A percentile compares a stretch with the other conserved stretches of the same genome.
These are phyloP conservation scores for Maconellicoccus hirsutus DNA, from an alignment of 1,140 invertebrate genomes.

Conservation along the genomic window DNA sequence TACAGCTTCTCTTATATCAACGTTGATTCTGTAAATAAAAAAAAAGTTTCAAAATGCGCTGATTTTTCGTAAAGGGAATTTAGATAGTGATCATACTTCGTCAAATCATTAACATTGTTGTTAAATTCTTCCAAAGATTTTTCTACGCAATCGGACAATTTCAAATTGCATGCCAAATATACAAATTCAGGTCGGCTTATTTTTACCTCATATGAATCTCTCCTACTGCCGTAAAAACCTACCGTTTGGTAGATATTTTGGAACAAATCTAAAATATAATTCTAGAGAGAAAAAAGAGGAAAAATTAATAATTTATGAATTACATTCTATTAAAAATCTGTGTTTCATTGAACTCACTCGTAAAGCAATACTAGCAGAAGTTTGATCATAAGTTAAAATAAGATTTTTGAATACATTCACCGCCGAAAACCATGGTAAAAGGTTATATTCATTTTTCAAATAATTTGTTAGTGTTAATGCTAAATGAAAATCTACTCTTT, in stretches of 20 bases:
- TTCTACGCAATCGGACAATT: not conserved
- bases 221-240: not conserved
- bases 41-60: not conserved
- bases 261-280: not conserved
- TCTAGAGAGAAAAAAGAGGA: not conserved
- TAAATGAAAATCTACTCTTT: slow-evolving; percentile 25
- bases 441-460: slow-evolving; percentile 51
- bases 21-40: not conserved
- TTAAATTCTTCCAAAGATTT: not conserved
- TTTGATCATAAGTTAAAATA: not conserved
- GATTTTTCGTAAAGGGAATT: not conserved
- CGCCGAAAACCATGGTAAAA: slow-evolving; percentile 67
- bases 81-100: not conserved
- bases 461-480: slow-evolving; percentile 24
- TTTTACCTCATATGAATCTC: not conserved
- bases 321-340: too few species aligned
- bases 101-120: not conserved
- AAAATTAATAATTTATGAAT: too few species aligned
- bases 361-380: not conserved
- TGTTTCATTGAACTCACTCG: not conserved
- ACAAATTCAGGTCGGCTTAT: not conserved
- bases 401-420: slow-evolving; percentile 32
- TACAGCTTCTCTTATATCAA: not conserved
- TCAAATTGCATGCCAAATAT: not conserved
- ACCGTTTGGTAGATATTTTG: not conserved